Evolutionary conservation across 2,888 invertebrate species (phyloP).

Genomic region (Cosmopolites sordidus): DNA sequence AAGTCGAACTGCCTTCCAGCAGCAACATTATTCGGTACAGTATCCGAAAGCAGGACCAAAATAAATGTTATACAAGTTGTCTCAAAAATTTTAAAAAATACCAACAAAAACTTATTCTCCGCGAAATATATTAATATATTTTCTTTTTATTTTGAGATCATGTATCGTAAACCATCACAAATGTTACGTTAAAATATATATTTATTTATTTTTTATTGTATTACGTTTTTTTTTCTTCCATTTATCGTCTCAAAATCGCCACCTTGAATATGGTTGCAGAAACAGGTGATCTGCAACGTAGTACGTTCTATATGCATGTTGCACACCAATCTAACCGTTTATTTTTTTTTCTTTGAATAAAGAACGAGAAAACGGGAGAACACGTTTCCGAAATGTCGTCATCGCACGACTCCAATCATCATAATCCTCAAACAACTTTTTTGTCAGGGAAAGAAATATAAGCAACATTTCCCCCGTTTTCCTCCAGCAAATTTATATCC

Average conservation of each 20-base stretch:
- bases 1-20: too few species aligned
- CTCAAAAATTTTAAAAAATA: background rate
- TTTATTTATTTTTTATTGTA: conserved; percentile 34
- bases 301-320: conserved; percentile 22
- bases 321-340: conserved; percentile 13
- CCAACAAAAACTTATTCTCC: background rate
- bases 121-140: conserved; percentile 32
- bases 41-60: too few species aligned
- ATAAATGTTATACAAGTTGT: background rate
- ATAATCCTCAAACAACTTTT: too few species aligned
- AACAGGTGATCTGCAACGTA: conserved; percentile 25
- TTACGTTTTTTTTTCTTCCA: conserved; percentile 11
- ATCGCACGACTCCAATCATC: too few species aligned
- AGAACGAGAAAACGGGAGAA: background rate
- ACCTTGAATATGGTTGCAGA: conserved; percentile 21
- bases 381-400: too few species aligned
- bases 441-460: background rate
- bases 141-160: conserved; percentile 48
- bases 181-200: conserved; percentile 51
- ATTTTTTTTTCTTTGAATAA: conserved; percentile 3
- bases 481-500: background rate
- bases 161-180: conserved; percentile 63
- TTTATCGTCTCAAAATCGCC: background rate
- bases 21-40: too few species aligned
- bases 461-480: background rate